phyloP scores from a whole-genome alignment of 64 coral and sea anemone genomes.

The Platygyra sinensis region DNA sequence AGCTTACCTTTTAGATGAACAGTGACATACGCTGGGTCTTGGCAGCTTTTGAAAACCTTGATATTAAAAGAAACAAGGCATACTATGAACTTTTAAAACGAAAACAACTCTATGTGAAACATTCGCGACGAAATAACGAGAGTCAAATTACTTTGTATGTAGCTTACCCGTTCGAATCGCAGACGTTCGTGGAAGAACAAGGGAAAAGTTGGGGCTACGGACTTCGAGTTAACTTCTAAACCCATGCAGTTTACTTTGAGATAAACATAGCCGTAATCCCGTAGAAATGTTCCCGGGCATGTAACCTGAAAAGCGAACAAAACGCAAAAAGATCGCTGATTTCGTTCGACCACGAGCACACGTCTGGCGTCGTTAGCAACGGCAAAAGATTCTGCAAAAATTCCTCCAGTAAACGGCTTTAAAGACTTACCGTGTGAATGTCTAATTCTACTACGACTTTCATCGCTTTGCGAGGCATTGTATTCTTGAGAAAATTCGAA shows the following conservation, averaged over 20 bases:
- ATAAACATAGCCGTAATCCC: constrained; percentile 99
- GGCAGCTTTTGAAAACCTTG: constrained; percentile 95
- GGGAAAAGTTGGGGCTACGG: constrained; percentile 94
- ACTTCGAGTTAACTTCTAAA: constrained; percentile 91
- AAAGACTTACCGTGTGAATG: constrained; percentile 81
- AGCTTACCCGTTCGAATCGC: constrained; percentile 93
- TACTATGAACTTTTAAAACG: not conserved
- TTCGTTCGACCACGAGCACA: not conserved
- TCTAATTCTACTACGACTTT: constrained; percentile 98
- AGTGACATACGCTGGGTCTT: constrained; percentile 98
- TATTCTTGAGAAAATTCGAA: not conserved
- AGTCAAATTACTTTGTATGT: not conserved
- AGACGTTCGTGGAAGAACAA: constrained; percentile 96
- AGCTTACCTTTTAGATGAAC: constrained; percentile 90
- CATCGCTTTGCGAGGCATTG: constrained; percentile 99
- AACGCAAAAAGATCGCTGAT: constrained; percentile 44
- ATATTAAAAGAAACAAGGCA: constrained; percentile 35
- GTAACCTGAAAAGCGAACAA: constrained; percentile 59
- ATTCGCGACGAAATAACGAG: not conserved
- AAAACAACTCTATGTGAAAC: constrained; percentile 21
- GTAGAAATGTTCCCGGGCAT: constrained; percentile 92
- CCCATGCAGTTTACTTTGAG: constrained; percentile 99
- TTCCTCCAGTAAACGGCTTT: constrained; percentile 4
- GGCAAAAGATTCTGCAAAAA: constrained; percentile 20
- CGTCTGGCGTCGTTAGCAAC: constrained; percentile 98